A percentile compares a stretch with the other conserved stretches of the same genome.
Conservation (phyloP, 2,888 invertebrate species). For the Cephalotes varians region DNA sequence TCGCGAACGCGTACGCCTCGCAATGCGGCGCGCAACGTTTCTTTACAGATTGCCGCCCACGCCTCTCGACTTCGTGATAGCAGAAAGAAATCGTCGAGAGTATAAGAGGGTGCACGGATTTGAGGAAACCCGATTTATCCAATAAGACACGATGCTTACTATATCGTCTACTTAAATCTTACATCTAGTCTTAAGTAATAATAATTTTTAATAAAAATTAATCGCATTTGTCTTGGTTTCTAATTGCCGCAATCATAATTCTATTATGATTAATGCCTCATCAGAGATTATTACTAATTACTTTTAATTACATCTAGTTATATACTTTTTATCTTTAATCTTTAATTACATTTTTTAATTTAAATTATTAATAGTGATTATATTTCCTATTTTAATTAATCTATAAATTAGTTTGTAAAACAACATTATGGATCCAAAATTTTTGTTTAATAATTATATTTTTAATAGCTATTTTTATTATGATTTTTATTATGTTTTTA, state of each 20-base stretch:
- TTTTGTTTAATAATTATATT: not conserved
- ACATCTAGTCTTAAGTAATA: not conserved
- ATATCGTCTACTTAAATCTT: conserved; percentile 1
- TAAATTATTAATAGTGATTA: not conserved
- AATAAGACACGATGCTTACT: conserved; percentile 33
- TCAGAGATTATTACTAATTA: not conserved
- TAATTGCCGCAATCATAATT: not conserved
- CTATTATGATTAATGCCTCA: not conserved
- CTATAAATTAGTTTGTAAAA: not conserved
- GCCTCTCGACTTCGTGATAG: conserved; percentile 45
- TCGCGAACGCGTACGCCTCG: conserved; percentile 59
- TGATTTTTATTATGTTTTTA: too few species aligned
- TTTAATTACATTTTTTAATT: not conserved
- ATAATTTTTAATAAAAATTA: conserved; percentile 13
- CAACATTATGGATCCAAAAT: not conserved
- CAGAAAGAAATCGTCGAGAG: conserved; percentile 40
- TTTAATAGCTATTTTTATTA: not conserved
- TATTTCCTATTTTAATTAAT: not conserved
- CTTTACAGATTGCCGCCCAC: conserved; percentile 59
- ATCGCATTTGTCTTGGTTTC: not conserved
- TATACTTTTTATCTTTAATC: not conserved
- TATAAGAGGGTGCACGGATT: conserved; percentile 16
- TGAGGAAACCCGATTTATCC: conserved; percentile 34
- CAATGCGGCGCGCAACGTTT: conserved; percentile 51
- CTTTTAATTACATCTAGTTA: not conserved